Evolutionary conservation across 2,113 vertebrate genomes (phyloP).

Genomic region (Callospermophilus lateralis): DNA sequence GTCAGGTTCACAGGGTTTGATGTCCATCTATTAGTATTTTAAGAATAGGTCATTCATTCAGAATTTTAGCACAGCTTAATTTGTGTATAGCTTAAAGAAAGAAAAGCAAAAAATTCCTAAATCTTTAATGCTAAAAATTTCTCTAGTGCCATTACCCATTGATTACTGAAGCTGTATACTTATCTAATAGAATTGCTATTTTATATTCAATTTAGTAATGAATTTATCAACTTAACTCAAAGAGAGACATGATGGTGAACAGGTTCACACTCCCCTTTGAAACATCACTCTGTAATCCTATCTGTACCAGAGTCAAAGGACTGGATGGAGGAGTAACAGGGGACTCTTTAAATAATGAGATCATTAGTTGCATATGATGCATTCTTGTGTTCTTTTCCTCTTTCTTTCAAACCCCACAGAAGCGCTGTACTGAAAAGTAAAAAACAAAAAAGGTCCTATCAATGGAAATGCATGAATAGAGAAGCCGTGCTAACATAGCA

Average conservation of each 20-base stretch:
- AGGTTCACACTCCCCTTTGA: background rate
- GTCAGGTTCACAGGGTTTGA: background rate
- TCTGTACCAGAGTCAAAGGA: constrained; percentile 23
- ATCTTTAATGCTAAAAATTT: background rate
- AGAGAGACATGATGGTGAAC: background rate
- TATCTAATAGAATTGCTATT: background rate
- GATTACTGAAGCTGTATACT: background rate
- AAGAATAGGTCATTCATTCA: background rate
- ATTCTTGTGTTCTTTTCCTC: constrained; percentile 25
- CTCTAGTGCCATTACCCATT: background rate
- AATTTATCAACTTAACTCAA: constrained; percentile 29
- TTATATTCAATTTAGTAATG: constrained; percentile 5
- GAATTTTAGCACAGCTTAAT: no score
- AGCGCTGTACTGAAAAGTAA: constrained; percentile 52
- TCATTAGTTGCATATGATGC: background rate
- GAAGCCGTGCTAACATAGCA: background rate
- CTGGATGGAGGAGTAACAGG: background rate
- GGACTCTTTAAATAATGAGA: constrained; percentile 32
- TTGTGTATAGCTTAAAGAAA: no score
- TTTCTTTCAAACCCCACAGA: constrained; percentile 33
- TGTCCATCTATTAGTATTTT: background rate
- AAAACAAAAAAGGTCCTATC: background rate
- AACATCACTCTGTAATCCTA: background rate
- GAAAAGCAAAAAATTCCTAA: no score
- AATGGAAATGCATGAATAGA: background rate